Evolutionary conservation across 2,888 invertebrate species (phyloP), one percentile per base, ranked within the genome.

Genomic region (Dryocosmus kuriphilus): DNA sequence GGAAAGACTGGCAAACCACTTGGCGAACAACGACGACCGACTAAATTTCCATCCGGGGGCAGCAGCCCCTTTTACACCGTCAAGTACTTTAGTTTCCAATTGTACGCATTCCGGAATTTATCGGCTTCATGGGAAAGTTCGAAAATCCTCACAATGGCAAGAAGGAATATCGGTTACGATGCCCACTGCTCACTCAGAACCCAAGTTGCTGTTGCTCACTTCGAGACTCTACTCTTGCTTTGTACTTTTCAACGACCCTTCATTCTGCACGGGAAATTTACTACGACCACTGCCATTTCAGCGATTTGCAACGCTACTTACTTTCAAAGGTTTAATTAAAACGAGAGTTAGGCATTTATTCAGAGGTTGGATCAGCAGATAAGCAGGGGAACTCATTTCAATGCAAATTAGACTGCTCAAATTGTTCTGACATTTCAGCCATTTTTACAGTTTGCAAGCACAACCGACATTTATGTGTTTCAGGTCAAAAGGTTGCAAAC

Each of bases 41-140:
- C 85, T 83, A 85, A 84, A 83, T 86, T 86, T 85, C 86, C 86
- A 86, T 86, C 85, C 85, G 80, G 74, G 83, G 80, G 79, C 81
- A 83, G 76, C 78, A 77, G 77, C 80, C 67, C 30, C 19, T 51
- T 51, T 65, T 65, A 65, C 41, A 24, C 30, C 67, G 27, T 67
- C 67, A 71, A 71, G 51, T 71, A 71, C 67, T 71, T 71, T 71
- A 71, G 46, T 71, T 71, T 71, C 67, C 67, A 71, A 71, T 71
- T 71, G 67, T 46, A 71, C 67, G 67, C 67, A 71, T 71, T 71
- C 67, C 67, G 67, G 41, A 71, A 71, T 71, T 71, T 71, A 71
- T 71, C 67, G 67, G 46, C 46, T 71, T 30, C 51, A 71, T 71
- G 46, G 46, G 67, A 71, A 71, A 71, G 27, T 46, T 71, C 2